A percentile compares a stretch with the other conserved stretches of the same genome.
Evolutionary conservation across 2,888 invertebrate species (phyloP).

Genomic region (Tenodera sinensis): DNA sequence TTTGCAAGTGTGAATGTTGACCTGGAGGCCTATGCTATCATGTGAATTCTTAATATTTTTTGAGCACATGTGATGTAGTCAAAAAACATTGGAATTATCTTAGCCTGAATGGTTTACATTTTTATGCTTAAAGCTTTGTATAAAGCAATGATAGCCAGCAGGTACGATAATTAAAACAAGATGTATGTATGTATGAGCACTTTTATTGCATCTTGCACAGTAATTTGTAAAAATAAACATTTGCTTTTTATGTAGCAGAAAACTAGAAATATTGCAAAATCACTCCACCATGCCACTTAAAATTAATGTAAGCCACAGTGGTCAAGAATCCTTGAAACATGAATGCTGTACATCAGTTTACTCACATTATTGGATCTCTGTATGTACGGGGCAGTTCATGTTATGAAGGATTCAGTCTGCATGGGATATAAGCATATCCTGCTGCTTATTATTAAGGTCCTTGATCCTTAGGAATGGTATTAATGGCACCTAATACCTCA

Average conservation of each 20-base stretch:
- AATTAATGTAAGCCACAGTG: neutral
- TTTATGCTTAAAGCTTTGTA: neutral
- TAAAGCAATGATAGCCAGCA: neutral
- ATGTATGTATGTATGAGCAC: neutral
- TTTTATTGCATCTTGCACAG: neutral
- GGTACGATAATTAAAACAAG: too few species aligned
- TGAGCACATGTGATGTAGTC: too few species aligned
- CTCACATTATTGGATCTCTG: neutral
- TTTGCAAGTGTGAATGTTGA: too few species aligned
- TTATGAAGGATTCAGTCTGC: neutral
- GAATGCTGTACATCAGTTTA: neutral
- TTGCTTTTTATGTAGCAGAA: neutral
- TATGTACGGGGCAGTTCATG: neutral
- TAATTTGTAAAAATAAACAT: neutral
- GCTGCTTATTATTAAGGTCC: neutral
- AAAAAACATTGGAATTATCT: too few species aligned
- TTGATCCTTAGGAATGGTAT: neutral
- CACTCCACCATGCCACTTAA: neutral
- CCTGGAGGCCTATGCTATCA: too few species aligned
- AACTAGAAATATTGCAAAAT: neutral
- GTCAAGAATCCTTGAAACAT: neutral
- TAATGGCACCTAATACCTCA: neutral
- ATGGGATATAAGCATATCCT: neutral
- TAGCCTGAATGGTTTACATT: too few species aligned
- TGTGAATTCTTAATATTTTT: too few species aligned